These are phyloP conservation scores for Nothura maculosa DNA, from an alignment of 2,797 vertebrate genomes.

Conservation along the genomic window DNA sequence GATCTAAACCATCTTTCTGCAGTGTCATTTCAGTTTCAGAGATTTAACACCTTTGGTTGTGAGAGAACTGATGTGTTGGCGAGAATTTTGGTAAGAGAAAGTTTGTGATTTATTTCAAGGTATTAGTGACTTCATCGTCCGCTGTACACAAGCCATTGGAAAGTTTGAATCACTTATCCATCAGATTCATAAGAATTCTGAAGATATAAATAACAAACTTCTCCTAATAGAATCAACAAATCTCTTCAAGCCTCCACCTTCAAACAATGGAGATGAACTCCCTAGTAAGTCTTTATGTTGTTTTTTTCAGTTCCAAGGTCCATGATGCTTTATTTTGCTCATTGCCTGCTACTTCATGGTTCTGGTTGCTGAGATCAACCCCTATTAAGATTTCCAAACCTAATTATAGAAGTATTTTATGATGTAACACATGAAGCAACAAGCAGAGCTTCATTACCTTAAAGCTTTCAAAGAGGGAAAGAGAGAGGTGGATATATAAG, in stretches of 20 bases:
- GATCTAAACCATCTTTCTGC: neutral
- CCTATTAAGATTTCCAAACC: neutral
- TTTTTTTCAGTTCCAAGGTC: neutral
- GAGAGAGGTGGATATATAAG: neutral
- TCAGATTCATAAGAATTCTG: constrained; percentile 88
- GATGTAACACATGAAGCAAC: neutral
- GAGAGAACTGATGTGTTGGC: neutral
- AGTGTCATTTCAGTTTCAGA: neutral
- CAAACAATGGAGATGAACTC: constrained; percentile 73
- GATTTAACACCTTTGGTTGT: neutral
- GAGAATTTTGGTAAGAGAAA: neutral
- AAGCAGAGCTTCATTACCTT: neutral
- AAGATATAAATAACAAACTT: constrained; percentile 86
- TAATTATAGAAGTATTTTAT: neutral
- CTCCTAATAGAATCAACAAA: constrained; percentile 85
- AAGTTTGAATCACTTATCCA: constrained; percentile 90
- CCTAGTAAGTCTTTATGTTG: constrained; percentile 83
- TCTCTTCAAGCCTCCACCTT: constrained; percentile 86
- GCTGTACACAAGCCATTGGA: constrained; percentile 80
- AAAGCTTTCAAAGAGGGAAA: neutral
- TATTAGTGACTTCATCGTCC: constrained; percentile 87
- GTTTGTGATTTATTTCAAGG: constrained; percentile 78
- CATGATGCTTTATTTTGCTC: neutral
- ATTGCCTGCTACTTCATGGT: neutral
- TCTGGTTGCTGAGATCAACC: neutral